Evolutionary conservation across 2,797 vertebrate genomes (phyloP).

Genomic region (Apogon hyalosoma): DNA sequence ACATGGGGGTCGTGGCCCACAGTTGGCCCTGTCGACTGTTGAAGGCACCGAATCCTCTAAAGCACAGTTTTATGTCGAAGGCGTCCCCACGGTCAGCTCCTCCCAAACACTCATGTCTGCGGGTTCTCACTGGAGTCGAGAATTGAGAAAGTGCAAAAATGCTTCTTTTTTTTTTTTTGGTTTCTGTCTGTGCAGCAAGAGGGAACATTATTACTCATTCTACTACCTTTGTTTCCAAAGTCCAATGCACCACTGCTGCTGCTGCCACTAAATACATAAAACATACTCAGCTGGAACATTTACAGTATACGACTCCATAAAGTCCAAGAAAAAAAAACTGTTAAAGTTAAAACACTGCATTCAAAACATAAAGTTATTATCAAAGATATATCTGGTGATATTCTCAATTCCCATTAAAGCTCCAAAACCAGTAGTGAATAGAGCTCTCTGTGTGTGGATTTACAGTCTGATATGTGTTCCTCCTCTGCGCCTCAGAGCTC

Average conservation of each 20-base stretch:
- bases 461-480: background rate
- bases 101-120: slow-evolving; percentile 18
- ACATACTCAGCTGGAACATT: slow-evolving; percentile 4
- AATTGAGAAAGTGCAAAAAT: slow-evolving; percentile 10
- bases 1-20: slow-evolving; percentile 14
- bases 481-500: slow-evolving; percentile 6
- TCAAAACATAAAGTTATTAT: background rate
- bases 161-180: background rate
- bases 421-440: too few species aligned
- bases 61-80: background rate
- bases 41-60: slow-evolving; percentile 8
- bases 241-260: slow-evolving; percentile 8
- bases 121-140: slow-evolving; percentile 7
- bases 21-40: slow-evolving; percentile 18
- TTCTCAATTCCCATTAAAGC: too few species aligned
- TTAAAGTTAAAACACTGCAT: background rate
- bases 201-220: slow-evolving; percentile 27
- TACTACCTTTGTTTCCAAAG: slow-evolving; percentile 7
- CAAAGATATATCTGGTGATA: background rate
- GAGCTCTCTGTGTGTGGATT: too few species aligned
- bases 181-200: slow-evolving; percentile 3
- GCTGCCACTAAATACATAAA: slow-evolving; percentile 24
- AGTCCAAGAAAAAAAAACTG: background rate
- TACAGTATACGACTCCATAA: slow-evolving; percentile 5
- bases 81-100: background rate